Evolutionary conservation across 2,888 invertebrate genomes (phyloP), one percentile per base, ranked within the genome.

Genomic region (Campoplex capitator): DNA sequence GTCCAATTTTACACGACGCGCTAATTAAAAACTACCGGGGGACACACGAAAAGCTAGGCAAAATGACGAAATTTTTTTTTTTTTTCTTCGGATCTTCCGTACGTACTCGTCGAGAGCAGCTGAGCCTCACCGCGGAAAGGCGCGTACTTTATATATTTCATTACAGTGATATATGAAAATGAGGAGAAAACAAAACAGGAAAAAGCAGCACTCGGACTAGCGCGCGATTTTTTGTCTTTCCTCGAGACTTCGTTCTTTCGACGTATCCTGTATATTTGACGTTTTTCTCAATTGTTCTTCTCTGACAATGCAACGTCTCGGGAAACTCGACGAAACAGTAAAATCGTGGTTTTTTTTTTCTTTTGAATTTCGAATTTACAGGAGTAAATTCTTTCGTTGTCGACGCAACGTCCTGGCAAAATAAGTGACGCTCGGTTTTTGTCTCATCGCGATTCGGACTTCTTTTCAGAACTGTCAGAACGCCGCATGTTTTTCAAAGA

Each of bases 1-100:
- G 32, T 62, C 51, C 73, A 74, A 76, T 82, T 75, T 62, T 62
- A 56, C 77, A 75, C 82, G 45, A 73, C 38, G 54, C 82, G 79
- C 74, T 84, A 83, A 86, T 87, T 77, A 77, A 84, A 76, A 82
- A 82, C 58, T 54, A 79, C 54, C 62, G 58, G 80, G 80, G 23
- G 48, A 38, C 48, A 74, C 16, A 23, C 38, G 48, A 58, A 54
- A 54, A 28, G 28, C 62, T 6, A 75, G 42, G 23, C 65, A 85
- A 58, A 79, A 82, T 65, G 42, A 54, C 38, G 68, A 51, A 58
- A 85, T 67, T 67, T 42, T 86, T 23, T 23, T 23, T 23, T 23
- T 23, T 23, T 23, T 23, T 84, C 79, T 83, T 75, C 67, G 62
- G 82, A 74, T 35, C 56, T 62, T 68, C 13, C 13, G 79, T 75